These are phyloP conservation scores for Megamerina dolium DNA, from an alignment of 2,888 invertebrate species.

Conservation along the genomic window DNA sequence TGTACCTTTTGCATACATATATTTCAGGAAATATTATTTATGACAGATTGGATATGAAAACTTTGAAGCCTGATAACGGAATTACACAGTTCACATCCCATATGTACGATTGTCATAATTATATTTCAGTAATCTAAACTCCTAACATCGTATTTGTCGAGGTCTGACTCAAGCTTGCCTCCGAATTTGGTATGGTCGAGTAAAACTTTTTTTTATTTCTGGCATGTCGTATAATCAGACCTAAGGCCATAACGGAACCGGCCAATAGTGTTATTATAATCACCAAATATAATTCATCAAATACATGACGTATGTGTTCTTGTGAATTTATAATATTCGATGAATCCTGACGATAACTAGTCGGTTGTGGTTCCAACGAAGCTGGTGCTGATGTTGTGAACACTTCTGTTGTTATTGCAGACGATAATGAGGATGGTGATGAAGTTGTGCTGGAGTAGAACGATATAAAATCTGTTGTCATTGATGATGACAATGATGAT, in stretches of 20 bases:
- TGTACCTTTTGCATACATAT: too few relatives aligned
- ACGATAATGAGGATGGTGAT: neutral
- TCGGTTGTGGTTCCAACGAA: conserved; percentile 25
- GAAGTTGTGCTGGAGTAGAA: conserved; percentile 2
- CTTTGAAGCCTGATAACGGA: neutral
- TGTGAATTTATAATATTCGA: conserved; percentile 4
- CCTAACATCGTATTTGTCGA: conserved; percentile 17
- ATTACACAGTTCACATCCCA: neutral
- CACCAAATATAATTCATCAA: too few relatives aligned
- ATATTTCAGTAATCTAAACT: neutral
- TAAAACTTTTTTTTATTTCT: conserved; percentile 28
- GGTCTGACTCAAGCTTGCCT: conserved; percentile 33
- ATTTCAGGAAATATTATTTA: neutral
- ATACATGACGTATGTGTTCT: conserved; percentile 15
- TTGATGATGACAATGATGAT: conserved; percentile 12
- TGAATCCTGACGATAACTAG: conserved; percentile 18
- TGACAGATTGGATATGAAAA: neutral
- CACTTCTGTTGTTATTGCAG: neutral
- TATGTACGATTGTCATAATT: neutral
- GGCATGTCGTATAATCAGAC: conserved; percentile 18
- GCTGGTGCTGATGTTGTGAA: conserved; percentile 22
- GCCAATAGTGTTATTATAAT: too few relatives aligned
- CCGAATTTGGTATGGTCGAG: conserved; percentile 36
- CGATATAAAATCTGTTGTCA: conserved; percentile 2
- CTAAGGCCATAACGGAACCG: conserved; percentile 21